phyloP scores from a whole-genome alignment of 2,797 vertebrate genomes.

The Cynopterus sphinx region DNA sequence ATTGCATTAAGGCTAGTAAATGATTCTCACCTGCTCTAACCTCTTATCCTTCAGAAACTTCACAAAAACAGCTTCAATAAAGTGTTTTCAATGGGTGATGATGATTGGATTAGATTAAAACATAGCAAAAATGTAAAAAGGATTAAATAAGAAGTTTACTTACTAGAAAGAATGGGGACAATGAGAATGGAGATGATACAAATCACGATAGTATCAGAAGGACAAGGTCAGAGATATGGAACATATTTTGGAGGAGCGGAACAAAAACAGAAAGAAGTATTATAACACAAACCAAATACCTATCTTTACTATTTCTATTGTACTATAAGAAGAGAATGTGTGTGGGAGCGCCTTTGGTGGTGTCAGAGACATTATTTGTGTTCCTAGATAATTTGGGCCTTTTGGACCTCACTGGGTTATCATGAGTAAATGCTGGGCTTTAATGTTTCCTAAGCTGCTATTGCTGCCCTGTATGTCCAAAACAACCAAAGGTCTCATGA shows the following conservation, averaged over 20 bases:
- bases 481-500: not conserved
- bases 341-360: not conserved
- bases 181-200: not conserved
- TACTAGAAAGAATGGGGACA: not conserved
- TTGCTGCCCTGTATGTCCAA: not conserved
- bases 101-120: constrained; percentile 29
- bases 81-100: not conserved
- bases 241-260: not conserved
- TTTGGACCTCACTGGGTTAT: not conserved
- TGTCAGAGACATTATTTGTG: not conserved
- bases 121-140: not conserved
- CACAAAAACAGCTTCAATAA: constrained; percentile 2
- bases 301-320: constrained; percentile 33
- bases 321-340: not conserved
- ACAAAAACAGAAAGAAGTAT: not conserved
- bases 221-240: not conserved
- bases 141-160: not conserved
- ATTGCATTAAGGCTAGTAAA: not conserved
- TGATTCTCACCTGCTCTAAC: not conserved
- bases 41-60: not conserved
- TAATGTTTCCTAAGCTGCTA: not conserved
- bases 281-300: not conserved
- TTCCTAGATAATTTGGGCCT: not conserved
- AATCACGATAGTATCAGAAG: not conserved
- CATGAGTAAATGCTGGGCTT: not conserved